A percentile compares a stretch with the other conserved stretches of the same genome.
These are phyloP conservation scores for Rhineura floridana DNA, from an alignment of 2,113 vertebrate species.

Conservation along the genomic window DNA sequence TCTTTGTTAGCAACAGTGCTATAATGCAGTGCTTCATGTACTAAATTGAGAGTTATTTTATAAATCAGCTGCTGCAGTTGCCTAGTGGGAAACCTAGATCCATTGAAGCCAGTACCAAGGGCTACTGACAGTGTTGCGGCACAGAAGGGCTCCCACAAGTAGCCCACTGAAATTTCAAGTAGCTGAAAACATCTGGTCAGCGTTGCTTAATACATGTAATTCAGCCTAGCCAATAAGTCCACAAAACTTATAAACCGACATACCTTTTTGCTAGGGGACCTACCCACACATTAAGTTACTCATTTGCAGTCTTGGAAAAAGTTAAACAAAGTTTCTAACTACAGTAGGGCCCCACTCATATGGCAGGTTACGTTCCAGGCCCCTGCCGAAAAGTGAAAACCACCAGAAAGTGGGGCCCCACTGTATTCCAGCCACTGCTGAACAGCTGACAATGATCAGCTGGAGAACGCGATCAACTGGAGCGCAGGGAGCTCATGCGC, in stretches of 20 bases:
- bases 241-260: neutral
- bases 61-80: neutral
- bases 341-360: too few species aligned
- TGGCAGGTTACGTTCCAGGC: too few species aligned
- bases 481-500: too few species aligned
- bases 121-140: neutral
- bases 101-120: neutral
- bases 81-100: neutral
- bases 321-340: too few species aligned
- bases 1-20: neutral
- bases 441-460: too few species aligned
- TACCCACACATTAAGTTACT: neutral
- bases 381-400: too few species aligned
- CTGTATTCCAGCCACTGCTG: too few species aligned
- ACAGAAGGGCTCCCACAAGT: neutral
- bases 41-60: neutral
- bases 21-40: neutral
- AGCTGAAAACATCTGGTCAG: neutral
- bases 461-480: too few species aligned
- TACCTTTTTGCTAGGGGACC: neutral
- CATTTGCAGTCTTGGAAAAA: too few species aligned
- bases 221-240: neutral
- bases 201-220: neutral
- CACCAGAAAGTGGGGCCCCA: too few species aligned
- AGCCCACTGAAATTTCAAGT: neutral